Conservation (phyloP, 2,888 invertebrate genomes). For the Cheilosia urbana region DNA sequence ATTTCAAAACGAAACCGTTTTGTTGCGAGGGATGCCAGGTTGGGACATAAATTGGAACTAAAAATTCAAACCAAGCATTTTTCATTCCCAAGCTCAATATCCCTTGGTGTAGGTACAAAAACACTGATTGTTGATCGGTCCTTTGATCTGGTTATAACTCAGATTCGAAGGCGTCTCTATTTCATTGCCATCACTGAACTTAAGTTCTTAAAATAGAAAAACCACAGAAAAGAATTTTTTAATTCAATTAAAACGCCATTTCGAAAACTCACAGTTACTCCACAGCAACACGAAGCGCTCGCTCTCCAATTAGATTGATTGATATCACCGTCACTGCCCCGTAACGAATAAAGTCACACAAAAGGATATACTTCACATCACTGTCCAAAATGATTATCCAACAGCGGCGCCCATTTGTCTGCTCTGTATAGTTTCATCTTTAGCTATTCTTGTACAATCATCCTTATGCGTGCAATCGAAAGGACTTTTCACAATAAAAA, state of each 20-base stretch:
- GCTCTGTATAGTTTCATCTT: slow-evolving; percentile 17
- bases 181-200: too few species aligned
- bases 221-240: not conserved
- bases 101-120: too few species aligned
- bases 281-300: slow-evolving; percentile 11
- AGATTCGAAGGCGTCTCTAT: too few species aligned
- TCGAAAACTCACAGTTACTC: not conserved
- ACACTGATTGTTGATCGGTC: too few species aligned
- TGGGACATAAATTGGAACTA: too few species aligned
- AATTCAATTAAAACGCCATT: slow-evolving; percentile 17
- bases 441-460: not conserved
- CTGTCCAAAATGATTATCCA: slow-evolving; percentile 14
- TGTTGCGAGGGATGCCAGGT: not conserved
- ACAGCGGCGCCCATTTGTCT: slow-evolving; percentile 60
- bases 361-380: slow-evolving; percentile 30
- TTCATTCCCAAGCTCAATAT: too few species aligned
- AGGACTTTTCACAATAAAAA: slow-evolving; percentile 27
- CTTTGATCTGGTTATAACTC: too few species aligned
- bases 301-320: slow-evolving; percentile 50
- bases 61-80: too few species aligned
- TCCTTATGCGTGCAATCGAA: slow-evolving; percentile 34
- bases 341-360: slow-evolving; percentile 19
- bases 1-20: not conserved
- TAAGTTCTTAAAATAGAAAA: not conserved
- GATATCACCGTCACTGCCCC: slow-evolving; percentile 20